phyloP scores from a whole-genome alignment of 2,113 vertebrate genomes.

The Amphiprion ocellaris region DNA sequence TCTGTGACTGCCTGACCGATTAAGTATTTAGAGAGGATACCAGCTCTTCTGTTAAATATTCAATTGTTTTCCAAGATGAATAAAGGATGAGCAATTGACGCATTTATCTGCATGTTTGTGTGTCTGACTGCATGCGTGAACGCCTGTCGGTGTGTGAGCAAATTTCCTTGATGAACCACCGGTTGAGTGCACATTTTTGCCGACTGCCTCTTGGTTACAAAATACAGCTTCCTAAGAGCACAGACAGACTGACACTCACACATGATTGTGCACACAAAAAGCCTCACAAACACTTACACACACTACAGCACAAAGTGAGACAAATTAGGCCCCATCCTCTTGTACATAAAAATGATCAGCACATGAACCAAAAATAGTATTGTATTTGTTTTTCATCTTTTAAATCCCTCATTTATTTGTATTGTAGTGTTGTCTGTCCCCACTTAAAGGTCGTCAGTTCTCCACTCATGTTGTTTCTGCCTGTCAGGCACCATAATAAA shows the following conservation, averaged over 20 bases:
- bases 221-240: slow-evolving; percentile 41
- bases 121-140: slow-evolving; percentile 8
- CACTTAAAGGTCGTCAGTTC: neutral
- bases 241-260: neutral
- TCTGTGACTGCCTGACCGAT: slow-evolving; percentile 76
- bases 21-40: slow-evolving; percentile 84
- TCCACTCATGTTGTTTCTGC: slow-evolving; percentile 11
- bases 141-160: slow-evolving; percentile 22
- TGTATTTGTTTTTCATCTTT: neutral
- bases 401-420: neutral
- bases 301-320: neutral
- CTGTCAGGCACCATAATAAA: slow-evolving; percentile 39
- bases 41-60: slow-evolving; percentile 82
- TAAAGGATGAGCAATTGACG: slow-evolving; percentile 83
- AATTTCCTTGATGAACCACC: slow-evolving; percentile 13
- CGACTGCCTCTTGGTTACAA: slow-evolving; percentile 35
- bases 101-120: slow-evolving; percentile 53
- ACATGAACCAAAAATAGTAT: neutral
- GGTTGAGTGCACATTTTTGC: slow-evolving; percentile 42
- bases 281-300: neutral
- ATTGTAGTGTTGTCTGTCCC: neutral
- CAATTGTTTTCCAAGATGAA: slow-evolving; percentile 84
- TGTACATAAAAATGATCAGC: neutral
- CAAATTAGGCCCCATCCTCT: neutral
- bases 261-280: neutral